Evolutionary conservation across 2,797 vertebrate genomes (phyloP), one percentile per base, ranked within the genome.

Genomic region (Tenualosa ilisha): DNA sequence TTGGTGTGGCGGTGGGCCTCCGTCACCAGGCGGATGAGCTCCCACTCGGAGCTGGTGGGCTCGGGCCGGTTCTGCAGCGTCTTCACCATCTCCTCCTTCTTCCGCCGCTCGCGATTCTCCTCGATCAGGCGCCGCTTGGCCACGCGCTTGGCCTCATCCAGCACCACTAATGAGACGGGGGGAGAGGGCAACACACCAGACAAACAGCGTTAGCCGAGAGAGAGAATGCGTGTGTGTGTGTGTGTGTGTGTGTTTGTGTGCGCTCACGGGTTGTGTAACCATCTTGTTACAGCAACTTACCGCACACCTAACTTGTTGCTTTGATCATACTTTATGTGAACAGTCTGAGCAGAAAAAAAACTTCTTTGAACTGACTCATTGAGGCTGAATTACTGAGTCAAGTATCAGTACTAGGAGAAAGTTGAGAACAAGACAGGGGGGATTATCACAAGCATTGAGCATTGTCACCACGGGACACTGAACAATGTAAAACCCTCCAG

Each of bases 1-100:
- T 99, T 99, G 92, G 98, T 99, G 93, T 98, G 97, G 85, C 97
- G 96, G 88, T 99, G 98, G 87, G 98, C 98, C 83, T 99, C 98
- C 0, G 98, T 99, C 90, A 98, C 98, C 82, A 97, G 91, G 24
- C 95, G 97, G 94, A 99, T 99, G 90, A 99, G 94, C 89, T 99
- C 98, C 98, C 98, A 99, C 93, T 99, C 98, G 37, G 96, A 95
- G 0, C 95, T 94, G 13, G 94, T 98, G 92, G 98, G 98, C 93
- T 99, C 98, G 7, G 97, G 98, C 85, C 97, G 96, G 91, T 95
- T 97, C 95, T 98, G 97, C 92, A 99, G 91, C 1, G 96, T 95
- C 84, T 98, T 97, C 88, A 98, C 96, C 95, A 99, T 97, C 90
- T 99, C 98, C 92, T 99, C 98, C 91, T 98, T 98, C 91, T 97